Conservation (phyloP, 1,140 invertebrate species). For the Tribolium madens region DNA sequence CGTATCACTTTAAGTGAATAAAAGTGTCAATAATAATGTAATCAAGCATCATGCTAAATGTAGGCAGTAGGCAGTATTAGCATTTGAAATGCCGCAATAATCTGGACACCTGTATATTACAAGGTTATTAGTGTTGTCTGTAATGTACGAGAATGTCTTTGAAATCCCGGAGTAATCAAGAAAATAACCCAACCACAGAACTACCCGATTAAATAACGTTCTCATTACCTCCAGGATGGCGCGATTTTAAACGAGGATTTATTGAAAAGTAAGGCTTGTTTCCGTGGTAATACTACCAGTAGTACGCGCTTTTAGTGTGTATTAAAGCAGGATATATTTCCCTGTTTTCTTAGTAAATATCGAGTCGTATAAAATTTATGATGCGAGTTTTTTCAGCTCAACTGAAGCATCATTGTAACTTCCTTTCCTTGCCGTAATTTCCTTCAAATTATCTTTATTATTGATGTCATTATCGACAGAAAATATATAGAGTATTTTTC, state of each 20-base stretch:
- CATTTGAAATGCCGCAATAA: neutral
- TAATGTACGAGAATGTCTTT: neutral
- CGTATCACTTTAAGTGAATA: too few species aligned
- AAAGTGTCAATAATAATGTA: too few species aligned
- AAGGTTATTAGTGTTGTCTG: neutral
- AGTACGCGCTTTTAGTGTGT: constrained; percentile 12
- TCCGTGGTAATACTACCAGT: neutral
- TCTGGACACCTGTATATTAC: neutral
- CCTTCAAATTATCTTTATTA: neutral
- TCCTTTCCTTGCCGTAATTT: neutral
- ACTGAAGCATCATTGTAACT: neutral
- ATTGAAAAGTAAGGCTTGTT: constrained; percentile 18
- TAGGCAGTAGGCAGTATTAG: too few species aligned
- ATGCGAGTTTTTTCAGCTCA: neutral
- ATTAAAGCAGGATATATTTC: constrained; percentile 9
- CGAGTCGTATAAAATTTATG: constrained; percentile 13
- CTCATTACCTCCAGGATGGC: neutral
- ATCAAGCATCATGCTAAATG: neutral
- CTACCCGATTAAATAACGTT: neutral
- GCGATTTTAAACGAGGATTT: constrained; percentile 8
- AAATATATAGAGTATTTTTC: neutral
- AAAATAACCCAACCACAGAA: constrained; percentile 1
- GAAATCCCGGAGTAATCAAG: neutral
- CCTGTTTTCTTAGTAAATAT: constrained; percentile 12
- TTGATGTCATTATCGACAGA: neutral